Evolutionary conservation across 1,140 invertebrate species (phyloP).

Genomic region (Paramacrobiotus metropolitanus): DNA sequence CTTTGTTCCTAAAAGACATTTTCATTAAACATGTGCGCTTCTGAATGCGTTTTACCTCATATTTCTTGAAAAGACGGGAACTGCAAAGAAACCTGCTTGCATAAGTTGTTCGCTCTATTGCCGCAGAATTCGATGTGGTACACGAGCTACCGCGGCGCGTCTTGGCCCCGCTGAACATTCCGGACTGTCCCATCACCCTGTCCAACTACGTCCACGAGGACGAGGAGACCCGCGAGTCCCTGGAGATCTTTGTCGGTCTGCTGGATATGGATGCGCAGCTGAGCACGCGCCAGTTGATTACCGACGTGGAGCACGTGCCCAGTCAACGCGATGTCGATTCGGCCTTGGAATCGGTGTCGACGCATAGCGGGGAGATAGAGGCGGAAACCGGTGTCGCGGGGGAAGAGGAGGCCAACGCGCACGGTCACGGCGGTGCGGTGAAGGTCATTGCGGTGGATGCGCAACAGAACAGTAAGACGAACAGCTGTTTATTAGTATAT

Average conservation of each 20-base stretch:
- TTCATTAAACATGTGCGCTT: no score
- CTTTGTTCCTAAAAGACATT: no score
- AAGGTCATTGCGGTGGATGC: not conserved
- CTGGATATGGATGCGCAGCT: not conserved
- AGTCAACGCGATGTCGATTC: not conserved
- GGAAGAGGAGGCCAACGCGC: not conserved
- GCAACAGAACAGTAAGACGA: not conserved
- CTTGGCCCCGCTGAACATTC: not conserved
- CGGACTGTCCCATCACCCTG: not conserved
- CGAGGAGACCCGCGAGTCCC: not conserved
- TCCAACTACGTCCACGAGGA: not conserved
- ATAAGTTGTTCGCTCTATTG: not conserved
- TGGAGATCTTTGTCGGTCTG: constrained; percentile 2
- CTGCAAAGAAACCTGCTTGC: not conserved
- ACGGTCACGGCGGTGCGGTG: not conserved
- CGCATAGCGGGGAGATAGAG: not conserved
- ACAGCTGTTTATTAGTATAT: no score
- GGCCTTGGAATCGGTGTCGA: not conserved
- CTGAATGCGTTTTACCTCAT: no score
- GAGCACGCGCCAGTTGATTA: not conserved
- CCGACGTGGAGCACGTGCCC: not conserved
- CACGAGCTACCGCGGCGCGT: not conserved
- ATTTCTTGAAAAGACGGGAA: no score
- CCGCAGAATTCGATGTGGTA: constrained; percentile 2
- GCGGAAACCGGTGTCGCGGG: not conserved